These are phyloP conservation scores for Acanthopagrus latus DNA, from an alignment of 2,797 vertebrate species.

Conservation along the genomic window DNA sequence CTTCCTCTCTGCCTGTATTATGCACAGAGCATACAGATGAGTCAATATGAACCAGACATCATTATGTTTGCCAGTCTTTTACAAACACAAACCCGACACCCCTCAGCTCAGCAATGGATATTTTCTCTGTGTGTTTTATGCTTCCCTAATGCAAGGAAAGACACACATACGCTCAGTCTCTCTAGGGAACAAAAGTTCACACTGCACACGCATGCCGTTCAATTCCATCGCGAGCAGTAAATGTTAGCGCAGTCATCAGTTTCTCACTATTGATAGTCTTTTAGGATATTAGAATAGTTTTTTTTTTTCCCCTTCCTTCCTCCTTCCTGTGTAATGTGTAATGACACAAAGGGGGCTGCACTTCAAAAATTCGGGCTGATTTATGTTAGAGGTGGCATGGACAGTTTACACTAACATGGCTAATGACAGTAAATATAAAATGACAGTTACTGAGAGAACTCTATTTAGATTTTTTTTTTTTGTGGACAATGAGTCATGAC, in stretches of 20 bases:
- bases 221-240: constrained; percentile 34
- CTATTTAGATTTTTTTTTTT: constrained; percentile 8
- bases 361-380: constrained; percentile 13
- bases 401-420: background rate
- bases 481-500: constrained; percentile 5
- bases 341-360: background rate
- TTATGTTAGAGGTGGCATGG: constrained; percentile 12
- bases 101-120: constrained; percentile 57
- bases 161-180: background rate
- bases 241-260: constrained; percentile 30
- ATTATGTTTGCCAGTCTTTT: constrained; percentile 46
- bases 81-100: constrained; percentile 55
- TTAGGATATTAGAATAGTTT: constrained; percentile 24
- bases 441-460: constrained; percentile 12
- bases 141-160: constrained; percentile 11
- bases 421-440: constrained; percentile 8
- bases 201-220: background rate
- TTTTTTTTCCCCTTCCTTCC: background rate
- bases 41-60: constrained; percentile 56
- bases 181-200: background rate
- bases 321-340: background rate
- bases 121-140: constrained; percentile 35
- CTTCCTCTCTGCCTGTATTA: background rate
- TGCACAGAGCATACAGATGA: constrained; percentile 46
- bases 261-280: constrained; percentile 35